Evolutionary conservation across 2,888 invertebrate species (phyloP).

Genomic region (Teleiodes luculella): DNA sequence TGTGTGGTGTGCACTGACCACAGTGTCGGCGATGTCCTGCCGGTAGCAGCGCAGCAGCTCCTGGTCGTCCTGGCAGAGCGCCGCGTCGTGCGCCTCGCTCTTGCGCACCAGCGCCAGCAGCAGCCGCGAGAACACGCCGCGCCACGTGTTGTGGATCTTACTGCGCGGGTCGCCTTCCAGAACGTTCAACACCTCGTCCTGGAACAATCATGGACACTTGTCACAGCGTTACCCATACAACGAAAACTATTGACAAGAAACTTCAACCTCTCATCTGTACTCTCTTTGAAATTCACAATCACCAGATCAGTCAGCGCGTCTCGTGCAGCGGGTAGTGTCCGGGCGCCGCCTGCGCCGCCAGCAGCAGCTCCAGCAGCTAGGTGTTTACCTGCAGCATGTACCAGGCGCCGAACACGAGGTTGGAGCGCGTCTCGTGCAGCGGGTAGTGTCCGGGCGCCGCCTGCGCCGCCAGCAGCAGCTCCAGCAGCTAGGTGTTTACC

Average conservation of each 20-base stretch:
- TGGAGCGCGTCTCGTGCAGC: constrained; percentile 91
- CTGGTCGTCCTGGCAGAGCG: constrained; percentile 86
- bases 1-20: constrained; percentile 77
- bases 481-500: background rate
- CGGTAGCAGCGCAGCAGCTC: constrained; percentile 92
- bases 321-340: constrained; percentile 94
- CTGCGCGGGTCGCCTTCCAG: constrained; percentile 29
- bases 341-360: constrained; percentile 87
- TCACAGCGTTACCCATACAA: too few species aligned
- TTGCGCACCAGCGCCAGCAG: constrained; percentile 88
- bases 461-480: constrained; percentile 86
- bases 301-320: too few species aligned
- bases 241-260: too few species aligned
- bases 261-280: too few species aligned
- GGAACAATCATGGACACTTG: background rate
- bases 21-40: constrained; percentile 91
- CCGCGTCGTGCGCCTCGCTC: constrained; percentile 82
- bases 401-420: constrained; percentile 83
- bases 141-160: constrained; percentile 76
- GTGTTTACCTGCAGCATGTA: constrained; percentile 20
- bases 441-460: constrained; percentile 90
- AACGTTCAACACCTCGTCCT: constrained; percentile 82
- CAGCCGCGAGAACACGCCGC: constrained; percentile 88
- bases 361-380: constrained; percentile 64
- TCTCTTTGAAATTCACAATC: too few species aligned